Conservation (phyloP, 1,140 invertebrate species). For the Neelides sp. region DNA sequence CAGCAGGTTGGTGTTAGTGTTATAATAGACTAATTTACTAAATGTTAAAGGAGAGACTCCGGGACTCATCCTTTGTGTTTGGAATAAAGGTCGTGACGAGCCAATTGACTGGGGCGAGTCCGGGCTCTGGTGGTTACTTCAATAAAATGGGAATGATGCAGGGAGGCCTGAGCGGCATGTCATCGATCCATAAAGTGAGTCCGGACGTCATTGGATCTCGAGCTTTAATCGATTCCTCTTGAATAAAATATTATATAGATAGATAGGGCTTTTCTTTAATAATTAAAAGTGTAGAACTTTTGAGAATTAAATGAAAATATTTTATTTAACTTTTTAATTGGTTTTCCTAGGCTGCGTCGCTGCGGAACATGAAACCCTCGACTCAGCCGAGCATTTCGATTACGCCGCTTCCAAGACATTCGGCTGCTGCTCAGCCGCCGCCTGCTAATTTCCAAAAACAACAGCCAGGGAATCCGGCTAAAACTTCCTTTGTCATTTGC, state of each 20-base stretch:
- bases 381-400: conserved; percentile 79
- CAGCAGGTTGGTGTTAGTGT: conserved; percentile 9
- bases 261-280: no score
- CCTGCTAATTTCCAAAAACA: conserved; percentile 9
- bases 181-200: no score
- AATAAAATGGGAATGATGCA: neutral
- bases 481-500: conserved; percentile 79
- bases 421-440: conserved; percentile 23
- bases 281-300: no score
- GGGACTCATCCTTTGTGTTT: neutral
- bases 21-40: neutral
- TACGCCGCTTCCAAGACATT: conserved; percentile 64
- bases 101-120: neutral
- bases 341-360: conserved; percentile 27
- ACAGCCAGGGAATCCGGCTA: conserved; percentile 40
- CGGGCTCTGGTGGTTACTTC: conserved; percentile 5
- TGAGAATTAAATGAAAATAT: neutral
- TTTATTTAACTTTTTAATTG: conserved; percentile 8
- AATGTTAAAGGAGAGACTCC: neutral
- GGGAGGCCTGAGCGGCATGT: no score
- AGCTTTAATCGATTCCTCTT: no score
- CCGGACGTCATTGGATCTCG: no score
- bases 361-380: conserved; percentile 23
- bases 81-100: conserved; percentile 7
- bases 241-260: no score